A percentile compares a stretch with the other conserved stretches of the same genome.
These are phyloP conservation scores for Lepisosteus oculatus DNA, from an alignment of 2,113 vertebrate genomes.

Conservation along the genomic window DNA sequence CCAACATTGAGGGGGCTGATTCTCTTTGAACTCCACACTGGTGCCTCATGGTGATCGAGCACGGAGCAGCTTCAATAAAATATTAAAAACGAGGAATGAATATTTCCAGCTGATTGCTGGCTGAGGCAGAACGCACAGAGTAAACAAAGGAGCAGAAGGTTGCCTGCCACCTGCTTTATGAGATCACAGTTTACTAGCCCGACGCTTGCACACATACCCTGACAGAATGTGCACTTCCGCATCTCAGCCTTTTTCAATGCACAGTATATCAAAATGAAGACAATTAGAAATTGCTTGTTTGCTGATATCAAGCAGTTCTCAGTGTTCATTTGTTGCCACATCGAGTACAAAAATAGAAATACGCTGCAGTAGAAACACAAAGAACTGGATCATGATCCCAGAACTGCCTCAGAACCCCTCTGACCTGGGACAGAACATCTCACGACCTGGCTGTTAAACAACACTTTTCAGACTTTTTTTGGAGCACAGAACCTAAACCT, in stretches of 20 bases:
- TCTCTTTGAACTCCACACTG: constrained; percentile 61
- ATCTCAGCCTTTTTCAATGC: neutral
- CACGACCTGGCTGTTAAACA: too few species aligned
- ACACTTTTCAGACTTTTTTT: too few species aligned
- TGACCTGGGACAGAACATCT: too few species aligned
- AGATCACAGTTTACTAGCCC: neutral
- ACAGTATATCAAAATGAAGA: too few species aligned
- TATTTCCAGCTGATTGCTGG: constrained; percentile 46
- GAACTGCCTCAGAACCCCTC: too few species aligned
- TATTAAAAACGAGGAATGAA: constrained; percentile 60
- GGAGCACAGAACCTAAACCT: too few species aligned
- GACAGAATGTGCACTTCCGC: neutral
- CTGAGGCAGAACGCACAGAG: constrained; percentile 36
- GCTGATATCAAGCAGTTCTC: too few species aligned
- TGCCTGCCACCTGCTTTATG: neutral
- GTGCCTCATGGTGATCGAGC: constrained; percentile 59
- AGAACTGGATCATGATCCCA: too few species aligned
- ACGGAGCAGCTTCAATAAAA: constrained; percentile 58
- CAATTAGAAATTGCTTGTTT: too few species aligned
- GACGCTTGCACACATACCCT: neutral
- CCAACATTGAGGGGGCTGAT: constrained; percentile 49
- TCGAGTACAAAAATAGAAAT: too few species aligned
- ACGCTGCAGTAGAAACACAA: too few species aligned
- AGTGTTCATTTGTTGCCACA: too few species aligned
- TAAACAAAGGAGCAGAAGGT: neutral